Evolutionary conservation across 2,888 invertebrate genomes (phyloP), one percentile per base, ranked within the genome.

Genomic region (Stenichneumon culpator): DNA sequence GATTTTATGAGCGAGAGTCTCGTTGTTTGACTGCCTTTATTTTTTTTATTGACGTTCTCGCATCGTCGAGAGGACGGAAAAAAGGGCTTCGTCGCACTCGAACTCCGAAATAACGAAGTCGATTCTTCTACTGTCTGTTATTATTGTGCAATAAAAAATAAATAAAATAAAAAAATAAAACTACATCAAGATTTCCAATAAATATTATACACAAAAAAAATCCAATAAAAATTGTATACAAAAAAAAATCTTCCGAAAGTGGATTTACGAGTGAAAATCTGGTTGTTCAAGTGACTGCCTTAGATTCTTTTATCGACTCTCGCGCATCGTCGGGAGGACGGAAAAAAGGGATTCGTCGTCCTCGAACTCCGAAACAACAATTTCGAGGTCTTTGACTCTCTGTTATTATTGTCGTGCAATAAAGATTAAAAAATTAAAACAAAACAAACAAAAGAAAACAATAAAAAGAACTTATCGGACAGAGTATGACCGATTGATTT

Each of bases 361-460:
- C 44, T 44, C 44, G 14, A 44, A 50, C 14, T 16, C 16, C 52
- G 60, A 60, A 60, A 60, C 3, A 44, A 44, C 14, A 25, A 19
- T 14, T 5, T 32, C 32, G 54, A n/a, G 6, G 11, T 9, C 22
- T 72, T 32, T 25, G 32, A 25, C 6, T 69, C 2, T 69, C 54
- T 57, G 39, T 73, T 60, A 72, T 72, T 57, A 54, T 72, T 72
- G 54, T 57, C 57, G 57, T 11, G 14, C 16, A 25, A 52, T 19
- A 52, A 57, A 57, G 25, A 57, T 1, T 25, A 57, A 57, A 57
- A 2, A 19, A n/a, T n/a, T 6, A 25, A 11, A 68, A 67, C 22
- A 14, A 44, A 22, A 47, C 22, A 68, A 44, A 25, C 14, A 44
- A 7, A 25, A 14, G 2, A 3, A 3, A 25, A 47, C 22, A 68